Evolutionary conservation across 2,113 vertebrate species (phyloP).

Genomic region (Mystacornis crossleyi): DNA sequence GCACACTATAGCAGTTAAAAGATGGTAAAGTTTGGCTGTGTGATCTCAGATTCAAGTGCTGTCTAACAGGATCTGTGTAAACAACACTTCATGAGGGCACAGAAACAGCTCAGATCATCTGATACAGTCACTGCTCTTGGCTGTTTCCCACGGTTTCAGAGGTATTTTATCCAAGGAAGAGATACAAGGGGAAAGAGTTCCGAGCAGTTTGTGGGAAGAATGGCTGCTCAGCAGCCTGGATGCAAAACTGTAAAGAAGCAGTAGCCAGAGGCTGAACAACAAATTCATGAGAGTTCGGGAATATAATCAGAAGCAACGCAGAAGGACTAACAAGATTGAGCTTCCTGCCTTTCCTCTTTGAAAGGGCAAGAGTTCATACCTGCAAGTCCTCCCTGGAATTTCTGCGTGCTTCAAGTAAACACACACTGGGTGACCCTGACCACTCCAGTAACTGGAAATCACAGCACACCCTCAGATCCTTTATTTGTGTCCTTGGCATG

Average conservation of each 20-base stretch:
- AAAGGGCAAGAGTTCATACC: not conserved
- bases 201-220: not conserved
- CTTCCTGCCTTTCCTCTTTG: not conserved
- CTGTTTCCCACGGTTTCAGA: not conserved
- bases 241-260: not conserved
- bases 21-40: not conserved
- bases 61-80: not conserved
- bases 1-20: not conserved
- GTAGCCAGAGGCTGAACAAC: not conserved
- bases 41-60: not conserved
- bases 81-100: not conserved
- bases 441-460: not conserved
- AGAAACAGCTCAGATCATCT: not conserved
- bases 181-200: not conserved
- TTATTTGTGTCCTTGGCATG: not conserved
- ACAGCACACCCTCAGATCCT: not conserved
- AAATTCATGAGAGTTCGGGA: not conserved
- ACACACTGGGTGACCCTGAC: not conserved
- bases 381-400: not conserved
- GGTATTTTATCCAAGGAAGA: not conserved
- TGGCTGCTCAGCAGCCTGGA: not conserved
- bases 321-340: not conserved
- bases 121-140: not conserved
- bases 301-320: not conserved
- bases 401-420: not conserved